Percentiles rank a stretch among this genome's conserved stretches.
These are phyloP conservation scores for Tetragonisca angustula DNA, from an alignment of 2,888 invertebrate species.

Conservation along the genomic window DNA sequence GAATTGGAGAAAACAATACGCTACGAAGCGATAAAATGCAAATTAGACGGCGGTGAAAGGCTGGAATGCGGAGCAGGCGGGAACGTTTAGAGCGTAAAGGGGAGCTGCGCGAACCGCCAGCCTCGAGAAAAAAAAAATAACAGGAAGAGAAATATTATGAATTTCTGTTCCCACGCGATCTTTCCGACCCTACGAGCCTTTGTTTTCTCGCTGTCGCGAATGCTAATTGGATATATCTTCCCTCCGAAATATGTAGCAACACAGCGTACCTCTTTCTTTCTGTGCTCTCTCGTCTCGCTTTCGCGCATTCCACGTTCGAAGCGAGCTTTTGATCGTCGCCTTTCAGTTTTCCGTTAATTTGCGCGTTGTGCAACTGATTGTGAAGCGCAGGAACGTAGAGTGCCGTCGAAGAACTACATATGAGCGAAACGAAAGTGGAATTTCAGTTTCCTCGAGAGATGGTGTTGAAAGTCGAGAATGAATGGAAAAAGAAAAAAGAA, in stretches of 20 bases:
- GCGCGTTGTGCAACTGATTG: neutral
- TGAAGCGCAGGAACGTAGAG: neutral
- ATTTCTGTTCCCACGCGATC: neutral
- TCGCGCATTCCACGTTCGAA: neutral
- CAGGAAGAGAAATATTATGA: neutral
- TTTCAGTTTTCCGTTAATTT: neutral
- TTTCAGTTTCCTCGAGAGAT: neutral
- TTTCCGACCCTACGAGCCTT: neutral
- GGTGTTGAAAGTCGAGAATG: neutral
- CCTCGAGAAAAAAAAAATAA: neutral
- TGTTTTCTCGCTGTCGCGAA: neutral
- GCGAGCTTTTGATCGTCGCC: neutral
- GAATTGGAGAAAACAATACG: constrained; percentile 33
- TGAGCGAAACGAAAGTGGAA: neutral
- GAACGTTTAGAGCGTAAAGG: constrained; percentile 2
- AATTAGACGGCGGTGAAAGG: constrained; percentile 24
- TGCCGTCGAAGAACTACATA: neutral
- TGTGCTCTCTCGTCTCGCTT: neutral
- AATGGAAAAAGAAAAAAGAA: neutral
- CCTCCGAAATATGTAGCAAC: constrained; percentile 4
- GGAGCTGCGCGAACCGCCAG: constrained; percentile 11
- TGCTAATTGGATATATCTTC: constrained; percentile 18
- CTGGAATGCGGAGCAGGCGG: constrained; percentile 21
- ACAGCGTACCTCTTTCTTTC: neutral
- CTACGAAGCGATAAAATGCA: constrained; percentile 42